These are phyloP conservation scores for Cosmia pyralina DNA, from an alignment of 2,888 invertebrate genomes.

Conservation along the genomic window DNA sequence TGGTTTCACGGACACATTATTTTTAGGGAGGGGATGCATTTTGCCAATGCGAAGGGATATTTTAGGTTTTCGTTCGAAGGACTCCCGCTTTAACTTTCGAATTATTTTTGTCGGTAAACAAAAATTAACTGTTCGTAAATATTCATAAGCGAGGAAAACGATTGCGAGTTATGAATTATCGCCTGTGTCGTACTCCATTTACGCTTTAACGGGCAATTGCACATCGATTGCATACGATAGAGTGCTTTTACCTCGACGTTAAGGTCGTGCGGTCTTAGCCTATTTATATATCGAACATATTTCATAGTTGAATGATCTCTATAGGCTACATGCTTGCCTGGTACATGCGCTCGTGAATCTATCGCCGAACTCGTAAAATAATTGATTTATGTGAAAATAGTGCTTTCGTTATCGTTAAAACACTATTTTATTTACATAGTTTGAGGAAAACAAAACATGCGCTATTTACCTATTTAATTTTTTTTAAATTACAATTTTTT, in stretches of 20 bases:
- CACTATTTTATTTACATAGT: not conserved
- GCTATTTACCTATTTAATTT: no score
- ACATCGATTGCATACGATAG: slow-evolving; percentile 86
- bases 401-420: not conserved
- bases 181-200: slow-evolving; percentile 67
- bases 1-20: slow-evolving; percentile 80
- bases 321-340: slow-evolving; percentile 58
- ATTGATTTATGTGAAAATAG: slow-evolving; percentile 46
- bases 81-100: slow-evolving; percentile 42
- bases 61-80: slow-evolving; percentile 76
- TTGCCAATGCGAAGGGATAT: slow-evolving; percentile 88
- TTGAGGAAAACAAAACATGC: slow-evolving; percentile 30
- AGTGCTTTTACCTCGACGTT: slow-evolving; percentile 80
- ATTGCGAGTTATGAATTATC: slow-evolving; percentile 49
- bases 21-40: slow-evolving; percentile 89
- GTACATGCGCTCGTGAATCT: slow-evolving; percentile 39
- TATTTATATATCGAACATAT: slow-evolving; percentile 79
- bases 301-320: slow-evolving; percentile 70
- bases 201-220: slow-evolving; percentile 79
- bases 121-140: slow-evolving; percentile 25
- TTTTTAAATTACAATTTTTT: not conserved
- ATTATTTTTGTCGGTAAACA: slow-evolving; percentile 52
- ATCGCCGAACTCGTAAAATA: slow-evolving; percentile 39
- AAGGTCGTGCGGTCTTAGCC: slow-evolving; percentile 80
- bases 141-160: slow-evolving; percentile 22